Base-by-base conservation (phyloP, 2,797 vertebrate genomes). In the Labroides dimidiatus region DNA sequence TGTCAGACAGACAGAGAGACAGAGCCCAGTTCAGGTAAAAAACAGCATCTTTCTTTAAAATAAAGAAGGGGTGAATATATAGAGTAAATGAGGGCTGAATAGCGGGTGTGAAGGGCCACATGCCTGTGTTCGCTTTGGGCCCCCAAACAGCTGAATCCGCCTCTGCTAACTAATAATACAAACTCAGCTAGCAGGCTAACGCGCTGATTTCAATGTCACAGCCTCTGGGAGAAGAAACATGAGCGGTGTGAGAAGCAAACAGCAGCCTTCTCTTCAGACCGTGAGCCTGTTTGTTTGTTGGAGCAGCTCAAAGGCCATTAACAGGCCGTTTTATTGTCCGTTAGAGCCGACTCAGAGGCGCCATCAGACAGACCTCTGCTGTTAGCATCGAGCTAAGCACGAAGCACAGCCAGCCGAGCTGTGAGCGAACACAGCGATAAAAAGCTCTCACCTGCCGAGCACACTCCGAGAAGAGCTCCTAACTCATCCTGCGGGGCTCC, bases 301-400 rank as follows among this genome's bases (percentile, higher is more conserved):
- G 9, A 20, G 66, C 66, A 61, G 70, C 66, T 65, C 41, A 54
- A 58, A 69, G 72, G 76, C 70, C 84, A 61, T 55, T 69, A 75
- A 80, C 75, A 51, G 69, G 73, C 59, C 30, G 54, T 37, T 83
- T 82, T 78, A 77, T 57, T 78, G 67, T 57, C 79, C 71, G 69
- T 9, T 33, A 48, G 44, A 72, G 81, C 63, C 87, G 90, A 64
- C 90, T 81, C 64, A 0, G 52, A 69, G 91, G 89, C 89, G 89
- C 87, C 90, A 90, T 14, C 78, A 64, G 78, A 20, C 82, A 49
- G 83, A 36, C 80, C 61, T 65, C 75, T 78, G 60, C 70, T 33
- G 84, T 54, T 87, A 89, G 89, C 86, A 33, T 9, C 30, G 30
- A 33, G 30, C 30, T 33, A 33, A 33, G 8, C 42, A 19, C 2